phyloP scores from a whole-genome alignment of 2,113 vertebrate species.

The Plecturocebus donacophilus region DNA sequence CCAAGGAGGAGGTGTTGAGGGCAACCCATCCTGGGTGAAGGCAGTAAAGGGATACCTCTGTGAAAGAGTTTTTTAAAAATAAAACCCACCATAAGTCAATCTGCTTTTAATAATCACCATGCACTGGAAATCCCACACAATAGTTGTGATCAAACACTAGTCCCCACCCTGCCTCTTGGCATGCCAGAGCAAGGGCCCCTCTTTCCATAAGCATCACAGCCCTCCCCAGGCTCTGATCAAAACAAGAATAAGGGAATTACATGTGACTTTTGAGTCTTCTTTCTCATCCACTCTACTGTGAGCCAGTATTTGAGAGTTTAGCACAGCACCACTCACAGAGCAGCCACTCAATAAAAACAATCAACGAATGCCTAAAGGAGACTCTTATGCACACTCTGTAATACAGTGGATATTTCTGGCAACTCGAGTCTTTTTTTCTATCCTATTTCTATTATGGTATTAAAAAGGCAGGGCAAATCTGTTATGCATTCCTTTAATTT shows the following conservation, averaged over 20 bases:
- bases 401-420: neutral
- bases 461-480: neutral
- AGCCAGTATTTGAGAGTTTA: fast-evolving
- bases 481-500: neutral
- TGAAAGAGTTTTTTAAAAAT: neutral
- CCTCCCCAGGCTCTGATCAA: neutral
- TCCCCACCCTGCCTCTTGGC: fast-evolving
- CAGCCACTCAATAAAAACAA: neutral
- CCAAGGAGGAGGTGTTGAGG: fast-evolving
- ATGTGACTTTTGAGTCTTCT: neutral
- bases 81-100: neutral
- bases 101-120: neutral
- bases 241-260: fast-evolving
- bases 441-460: neutral
- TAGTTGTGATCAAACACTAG: neutral
- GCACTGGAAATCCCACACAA: neutral
- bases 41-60: fast-evolving
- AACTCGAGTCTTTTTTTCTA: neutral
- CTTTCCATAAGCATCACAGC: neutral
- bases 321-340: neutral
- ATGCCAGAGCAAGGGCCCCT: too few species aligned
- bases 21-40: too few species aligned
- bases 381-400: neutral
- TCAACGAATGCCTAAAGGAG: neutral
- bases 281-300: neutral